phyloP scores from a whole-genome alignment of 2,113 vertebrate genomes.

The Pomatorhinus ruficollis region DNA sequence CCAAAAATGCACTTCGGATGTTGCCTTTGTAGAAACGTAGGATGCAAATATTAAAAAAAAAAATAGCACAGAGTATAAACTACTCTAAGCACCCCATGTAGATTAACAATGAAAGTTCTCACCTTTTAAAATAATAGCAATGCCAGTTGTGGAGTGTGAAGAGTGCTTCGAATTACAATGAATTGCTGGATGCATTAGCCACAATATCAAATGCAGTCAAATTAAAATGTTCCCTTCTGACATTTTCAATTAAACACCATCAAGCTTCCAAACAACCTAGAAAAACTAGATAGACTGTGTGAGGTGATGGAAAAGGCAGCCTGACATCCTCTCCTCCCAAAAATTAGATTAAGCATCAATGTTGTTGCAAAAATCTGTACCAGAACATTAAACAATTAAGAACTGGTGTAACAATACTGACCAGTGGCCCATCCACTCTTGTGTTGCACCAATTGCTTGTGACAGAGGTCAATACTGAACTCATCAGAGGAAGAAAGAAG shows the following conservation, averaged over 20 bases:
- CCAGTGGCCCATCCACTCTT: not conserved
- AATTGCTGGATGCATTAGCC: not conserved
- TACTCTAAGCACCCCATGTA: not conserved
- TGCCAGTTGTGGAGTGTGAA: not conserved
- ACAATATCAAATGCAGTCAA: slow-evolving; percentile 64
- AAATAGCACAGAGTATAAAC: not conserved
- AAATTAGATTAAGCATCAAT: slow-evolving; percentile 55
- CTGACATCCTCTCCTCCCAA: slow-evolving; percentile 44
- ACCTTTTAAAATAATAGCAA: slow-evolving; percentile 54
- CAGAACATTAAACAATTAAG: slow-evolving; percentile 44
- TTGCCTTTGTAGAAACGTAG: not conserved
- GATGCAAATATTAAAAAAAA: not conserved
- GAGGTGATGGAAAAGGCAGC: slow-evolving; percentile 46
- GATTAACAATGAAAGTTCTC: slow-evolving; percentile 47
- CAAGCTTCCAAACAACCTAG: slow-evolving; percentile 57
- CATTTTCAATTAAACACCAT: slow-evolving; percentile 67
- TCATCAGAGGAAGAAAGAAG: not conserved
- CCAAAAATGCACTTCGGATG: not conserved
- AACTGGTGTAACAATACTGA: not conserved
- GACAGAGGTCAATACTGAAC: not conserved
- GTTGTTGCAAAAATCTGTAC: slow-evolving; percentile 23
- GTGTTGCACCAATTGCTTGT: slow-evolving; percentile 2
- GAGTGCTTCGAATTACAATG: slow-evolving; percentile 50
- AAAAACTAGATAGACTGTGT: slow-evolving; percentile 56
- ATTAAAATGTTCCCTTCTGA: slow-evolving; percentile 68